These are phyloP conservation scores for Amblyteles armatorius DNA, from an alignment of 2,888 invertebrate genomes.

Conservation along the genomic window DNA sequence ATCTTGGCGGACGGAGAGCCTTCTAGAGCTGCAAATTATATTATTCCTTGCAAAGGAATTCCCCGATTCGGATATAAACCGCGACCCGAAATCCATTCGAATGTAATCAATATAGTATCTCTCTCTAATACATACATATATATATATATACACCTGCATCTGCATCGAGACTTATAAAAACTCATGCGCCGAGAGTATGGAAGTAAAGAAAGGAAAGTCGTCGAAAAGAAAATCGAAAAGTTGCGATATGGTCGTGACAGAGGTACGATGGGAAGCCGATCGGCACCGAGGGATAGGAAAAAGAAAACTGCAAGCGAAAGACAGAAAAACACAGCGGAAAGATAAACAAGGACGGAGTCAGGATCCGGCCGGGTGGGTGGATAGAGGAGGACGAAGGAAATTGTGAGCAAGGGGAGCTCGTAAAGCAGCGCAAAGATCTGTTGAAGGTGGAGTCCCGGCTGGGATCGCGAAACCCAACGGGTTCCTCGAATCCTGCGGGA, in stretches of 20 bases:
- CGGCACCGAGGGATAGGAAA: slow-evolving; percentile 29
- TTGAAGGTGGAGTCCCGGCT: slow-evolving; percentile 45
- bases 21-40: neutral
- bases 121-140: neutral
- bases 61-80: neutral
- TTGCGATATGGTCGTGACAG: slow-evolving; percentile 51
- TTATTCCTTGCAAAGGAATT: neutral
- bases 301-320: slow-evolving; percentile 8
- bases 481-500: slow-evolving; percentile 37
- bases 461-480: slow-evolving; percentile 39
- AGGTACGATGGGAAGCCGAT: slow-evolving; percentile 51
- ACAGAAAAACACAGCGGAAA: slow-evolving; percentile 7
- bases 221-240: slow-evolving; percentile 34
- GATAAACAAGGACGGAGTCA: slow-evolving; percentile 6
- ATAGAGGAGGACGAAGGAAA: slow-evolving; percentile 22
- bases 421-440: slow-evolving; percentile 50
- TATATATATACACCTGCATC: slow-evolving; percentile 14
- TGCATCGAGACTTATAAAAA: slow-evolving; percentile 24
- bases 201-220: slow-evolving; percentile 13
- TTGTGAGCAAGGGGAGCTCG: slow-evolving; percentile 49
- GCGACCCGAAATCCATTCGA: slow-evolving; percentile 13
- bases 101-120: slow-evolving; percentile 1
- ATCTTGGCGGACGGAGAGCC: neutral
- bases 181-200: slow-evolving; percentile 8
- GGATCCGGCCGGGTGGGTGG: neutral